Base-by-base conservation (phyloP, 2,797 vertebrate genomes). In the Astyanax mexicanus region DNA sequence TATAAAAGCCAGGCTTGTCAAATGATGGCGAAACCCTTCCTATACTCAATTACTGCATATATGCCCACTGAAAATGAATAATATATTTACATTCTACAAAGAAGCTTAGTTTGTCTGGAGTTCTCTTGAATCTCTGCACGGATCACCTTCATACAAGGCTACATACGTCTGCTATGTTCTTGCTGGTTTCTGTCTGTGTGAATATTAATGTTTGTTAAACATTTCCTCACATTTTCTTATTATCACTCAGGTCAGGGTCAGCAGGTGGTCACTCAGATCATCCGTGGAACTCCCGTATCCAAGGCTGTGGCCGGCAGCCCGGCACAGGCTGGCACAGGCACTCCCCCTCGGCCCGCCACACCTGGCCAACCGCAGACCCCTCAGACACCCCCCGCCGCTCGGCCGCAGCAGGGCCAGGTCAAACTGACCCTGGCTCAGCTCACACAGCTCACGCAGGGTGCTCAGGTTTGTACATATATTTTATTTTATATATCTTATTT, bases 381-480 rank as follows among this genome's bases (percentile, higher is more conserved):
- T 37, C 74, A 81, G 72, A 78, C 64, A 11, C 87, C n/a, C 3
- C 85, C 58, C 87, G 89, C 81, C 15, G 86, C 60, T 74, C 93
- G 96, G 8, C 97, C 96, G 0, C 98, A 98, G 75, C 98, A 99
- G 89, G 97, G 98, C 25, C 98, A 99, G 81, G 98, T 99, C 69
- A 98, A 98, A 80, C 96, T 99, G 45, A 99, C 98, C 0, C 95
- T 99, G 95, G 97, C 97, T 27, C 98, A 99, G 74, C 96, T 99
- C 75, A 95, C 95, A 0, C 98, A 99, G 86, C 92, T 99, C 21
- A 99, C 98, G 0, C 96, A 99, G 86, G 94, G 98, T 35, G 90
- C 93, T 80, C 97, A 99, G 90, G 98, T 98, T 57, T 32, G 71
- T 60, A 32, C 29, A 32, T 2, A 5, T 29, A 29, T 32, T 32